A percentile compares a stretch with the other conserved stretches of the same genome.
Evolutionary conservation across 1,140 invertebrate species (phyloP).

Genomic region (Phenacoccus solenopsis): DNA sequence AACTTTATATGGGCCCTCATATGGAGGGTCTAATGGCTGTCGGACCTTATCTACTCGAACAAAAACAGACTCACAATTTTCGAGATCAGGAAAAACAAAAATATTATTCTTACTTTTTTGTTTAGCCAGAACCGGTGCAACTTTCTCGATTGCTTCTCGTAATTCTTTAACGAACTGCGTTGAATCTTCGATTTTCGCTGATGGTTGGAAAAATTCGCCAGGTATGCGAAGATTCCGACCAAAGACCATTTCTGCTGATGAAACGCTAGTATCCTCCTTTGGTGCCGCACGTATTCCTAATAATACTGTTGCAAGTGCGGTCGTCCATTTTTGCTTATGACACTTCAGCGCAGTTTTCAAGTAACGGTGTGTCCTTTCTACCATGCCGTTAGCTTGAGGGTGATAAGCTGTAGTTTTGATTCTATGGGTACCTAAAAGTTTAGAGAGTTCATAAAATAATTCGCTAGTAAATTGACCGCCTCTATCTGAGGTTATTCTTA

Average conservation of each 20-base stretch:
- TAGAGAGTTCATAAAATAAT: not conserved
- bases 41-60: constrained; percentile 19
- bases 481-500: constrained; percentile 29
- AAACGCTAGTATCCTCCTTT: not conserved
- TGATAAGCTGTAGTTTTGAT: no score
- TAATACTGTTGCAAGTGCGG: not conserved
- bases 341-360: not conserved
- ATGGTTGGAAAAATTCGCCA: no score
- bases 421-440: not conserved
- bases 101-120: not conserved
- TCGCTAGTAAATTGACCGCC: constrained; percentile 30
- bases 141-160: no score
- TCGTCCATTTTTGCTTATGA: no score
- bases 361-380: constrained; percentile 28
- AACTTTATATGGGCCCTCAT: no score
- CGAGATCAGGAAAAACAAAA: not conserved
- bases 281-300: no score
- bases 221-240: no score
- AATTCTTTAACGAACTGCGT: no score
- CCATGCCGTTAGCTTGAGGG: constrained; percentile 30
- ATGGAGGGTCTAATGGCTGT: no score
- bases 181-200: not conserved
- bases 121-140: not conserved
- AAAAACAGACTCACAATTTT: constrained; percentile 10
- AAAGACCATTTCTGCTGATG: no score